phyloP scores from a whole-genome alignment of 2,888 invertebrate genomes.

The Elgonia sp. region DNA sequence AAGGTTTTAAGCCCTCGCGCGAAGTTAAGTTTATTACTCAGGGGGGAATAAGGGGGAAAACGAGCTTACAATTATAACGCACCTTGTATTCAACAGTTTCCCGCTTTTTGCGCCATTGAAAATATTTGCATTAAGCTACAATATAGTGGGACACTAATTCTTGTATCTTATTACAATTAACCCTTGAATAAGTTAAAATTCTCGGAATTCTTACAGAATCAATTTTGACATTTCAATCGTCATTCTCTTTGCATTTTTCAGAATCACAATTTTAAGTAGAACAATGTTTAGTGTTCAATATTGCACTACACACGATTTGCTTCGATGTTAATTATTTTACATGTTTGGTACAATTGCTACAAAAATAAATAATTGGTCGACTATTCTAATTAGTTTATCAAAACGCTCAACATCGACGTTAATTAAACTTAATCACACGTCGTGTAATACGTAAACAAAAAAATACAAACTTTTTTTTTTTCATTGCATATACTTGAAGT shows the following conservation, averaged over 20 bases:
- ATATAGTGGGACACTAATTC: conserved; percentile 46
- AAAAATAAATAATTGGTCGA: conserved; percentile 44
- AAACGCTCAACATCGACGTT: conserved; percentile 4
- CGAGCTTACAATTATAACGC: conserved; percentile 66
- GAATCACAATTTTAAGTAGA: neutral
- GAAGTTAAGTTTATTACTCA: conserved; percentile 62
- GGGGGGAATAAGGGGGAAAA: conserved; percentile 5
- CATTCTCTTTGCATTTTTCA: conserved; percentile 9
- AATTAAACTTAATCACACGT: neutral
- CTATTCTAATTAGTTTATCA: conserved; percentile 27
- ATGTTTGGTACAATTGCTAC: conserved; percentile 8
- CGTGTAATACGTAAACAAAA: conserved; percentile 9
- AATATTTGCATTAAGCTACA: conserved; percentile 45
- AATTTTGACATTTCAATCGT: conserved; percentile 14
- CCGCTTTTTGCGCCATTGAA: conserved; percentile 49
- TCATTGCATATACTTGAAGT: conserved; percentile 10
- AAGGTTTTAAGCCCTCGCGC: conserved; percentile 65
- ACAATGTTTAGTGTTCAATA: neutral
- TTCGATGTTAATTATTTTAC: conserved; percentile 18
- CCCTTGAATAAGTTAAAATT: conserved; percentile 34
- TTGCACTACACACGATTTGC: neutral
- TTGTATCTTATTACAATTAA: conserved; percentile 29
- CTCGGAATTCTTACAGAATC: conserved; percentile 15
- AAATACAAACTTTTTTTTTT: conserved; percentile 9
- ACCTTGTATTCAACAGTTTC: conserved; percentile 68